Percentiles rank a stretch among this genome's conserved stretches.
phyloP scores from a whole-genome alignment of 1,140 invertebrate species.

The Caenorhabditis tropicalis region DNA sequence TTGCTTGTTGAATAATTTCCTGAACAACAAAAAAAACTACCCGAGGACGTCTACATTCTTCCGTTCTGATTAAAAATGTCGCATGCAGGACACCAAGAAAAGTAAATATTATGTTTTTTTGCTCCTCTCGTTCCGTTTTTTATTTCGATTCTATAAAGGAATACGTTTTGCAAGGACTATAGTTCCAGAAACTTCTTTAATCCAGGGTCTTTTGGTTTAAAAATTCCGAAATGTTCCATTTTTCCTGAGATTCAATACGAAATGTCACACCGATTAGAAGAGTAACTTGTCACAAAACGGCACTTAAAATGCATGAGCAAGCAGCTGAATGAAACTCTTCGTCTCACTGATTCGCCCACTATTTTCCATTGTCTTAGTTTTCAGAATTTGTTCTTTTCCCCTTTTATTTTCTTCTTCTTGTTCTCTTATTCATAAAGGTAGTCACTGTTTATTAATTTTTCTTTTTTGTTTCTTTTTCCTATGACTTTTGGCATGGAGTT shows the following conservation, averaged over 20 bases:
- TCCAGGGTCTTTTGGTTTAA: neutral
- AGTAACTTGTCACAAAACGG: constrained; percentile 39
- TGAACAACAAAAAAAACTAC: neutral
- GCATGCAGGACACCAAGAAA: neutral
- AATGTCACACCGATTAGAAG: constrained; percentile 32
- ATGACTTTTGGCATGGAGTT: neutral
- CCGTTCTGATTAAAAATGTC: constrained; percentile 30
- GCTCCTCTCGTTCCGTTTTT: constrained; percentile 4
- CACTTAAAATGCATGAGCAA: constrained; percentile 32
- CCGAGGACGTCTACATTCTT: constrained; percentile 2
- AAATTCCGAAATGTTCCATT: neutral
- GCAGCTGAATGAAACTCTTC: constrained; percentile 19
- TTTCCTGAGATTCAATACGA: neutral
- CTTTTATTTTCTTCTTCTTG: neutral
- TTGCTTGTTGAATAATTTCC: too few relatives aligned
- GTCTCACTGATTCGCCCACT: neutral
- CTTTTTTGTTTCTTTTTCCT: neutral
- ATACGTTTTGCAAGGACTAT: neutral
- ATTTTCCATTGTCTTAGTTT: neutral
- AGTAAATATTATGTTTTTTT: neutral
- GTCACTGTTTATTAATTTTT: constrained; percentile 1
- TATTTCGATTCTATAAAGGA: too few relatives aligned
- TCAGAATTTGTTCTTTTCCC: neutral
- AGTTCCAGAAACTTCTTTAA: neutral
- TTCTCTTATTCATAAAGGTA: constrained; percentile 5